Conservation (phyloP, 2,888 invertebrate species). For the Iphiclides podalirius region DNA sequence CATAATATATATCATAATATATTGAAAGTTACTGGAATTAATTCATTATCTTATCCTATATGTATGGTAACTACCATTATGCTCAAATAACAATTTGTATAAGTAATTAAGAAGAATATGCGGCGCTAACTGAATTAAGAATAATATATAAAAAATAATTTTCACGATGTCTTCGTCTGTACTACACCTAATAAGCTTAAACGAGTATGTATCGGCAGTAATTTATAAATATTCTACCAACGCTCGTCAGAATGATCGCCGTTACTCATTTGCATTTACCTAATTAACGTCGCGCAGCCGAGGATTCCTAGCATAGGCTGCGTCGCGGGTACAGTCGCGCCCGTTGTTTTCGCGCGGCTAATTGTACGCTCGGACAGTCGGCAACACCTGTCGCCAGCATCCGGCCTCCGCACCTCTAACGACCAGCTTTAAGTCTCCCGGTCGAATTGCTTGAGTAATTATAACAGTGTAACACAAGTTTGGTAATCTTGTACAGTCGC, state of each 20-base stretch:
- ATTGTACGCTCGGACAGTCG: constrained; percentile 14
- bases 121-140: too few relatives aligned
- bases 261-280: not conserved
- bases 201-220: too few relatives aligned
- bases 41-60: too few relatives aligned
- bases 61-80: too few relatives aligned
- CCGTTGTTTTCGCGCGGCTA: constrained; percentile 3
- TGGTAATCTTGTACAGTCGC: constrained; percentile 4
- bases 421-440: constrained; percentile 10
- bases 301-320: not conserved
- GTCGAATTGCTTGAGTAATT: constrained; percentile 16
- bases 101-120: too few relatives aligned
- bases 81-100: too few relatives aligned
- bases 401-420: constrained; percentile 28
- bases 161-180: too few relatives aligned
- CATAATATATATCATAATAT: too few relatives aligned
- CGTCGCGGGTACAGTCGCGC: constrained; percentile 11
- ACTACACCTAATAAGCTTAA: too few relatives aligned
- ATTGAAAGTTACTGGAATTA: too few relatives aligned
- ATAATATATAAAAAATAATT: too few relatives aligned
- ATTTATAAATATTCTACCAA: too few relatives aligned
- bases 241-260: not conserved
- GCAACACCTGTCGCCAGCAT: constrained; percentile 37
- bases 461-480: constrained; percentile 8
- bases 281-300: not conserved